Base-by-base conservation (phyloP, 1,140 invertebrate species). In the Trichogramma pretiosum region DNA sequence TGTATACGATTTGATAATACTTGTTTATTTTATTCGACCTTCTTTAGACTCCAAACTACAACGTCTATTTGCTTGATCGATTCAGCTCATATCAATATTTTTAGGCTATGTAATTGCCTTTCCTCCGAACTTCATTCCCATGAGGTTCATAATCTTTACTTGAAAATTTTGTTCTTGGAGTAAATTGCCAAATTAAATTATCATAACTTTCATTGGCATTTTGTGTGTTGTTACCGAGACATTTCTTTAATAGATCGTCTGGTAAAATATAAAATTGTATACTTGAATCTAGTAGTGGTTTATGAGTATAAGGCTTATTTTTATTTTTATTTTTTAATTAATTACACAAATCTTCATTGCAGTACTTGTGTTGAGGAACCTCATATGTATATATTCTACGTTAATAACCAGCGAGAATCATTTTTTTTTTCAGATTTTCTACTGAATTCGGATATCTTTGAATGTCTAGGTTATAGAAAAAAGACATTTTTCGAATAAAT, bases 131-230 rank as follows among this genome's bases (percentile, higher is more conserved):
- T 33, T 48, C 26, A 48, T 39, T 28, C 23, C 45, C 19, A 47
- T 19, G 10, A 34, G 26, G 22, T 48, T 32, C 46, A 48, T 48
- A 10, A 48, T 48, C 23, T 21, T 17, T 14, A 21, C 48, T 23
- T 41, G 36, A 26, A 8, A n/a, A 48, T 41, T 22, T 17, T 22
- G n/a, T 30, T 50, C 45, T 50, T 21, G 37, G 47, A 19, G 26
- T 19, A 28, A 48, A 34, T 34, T 33, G 34, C 32, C 48, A 50
- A 28, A 51, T 46, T 30, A 40, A 37, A 38, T 44, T 37, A 40
- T 51, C 46, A 13, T 46, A 40, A 41, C 42, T 30, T 26, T 50
- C 24, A 22, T 45, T 45, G 21, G 37, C 32, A 47, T 52, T 52
- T 36, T 52, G 50, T 16, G 44, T 52, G 23, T 39, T 48, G n/a